Percentiles rank a stretch among this genome's conserved stretches.
Conservation (phyloP, 2,113 vertebrate species). For the Cyphomyrus discorhynchus region DNA sequence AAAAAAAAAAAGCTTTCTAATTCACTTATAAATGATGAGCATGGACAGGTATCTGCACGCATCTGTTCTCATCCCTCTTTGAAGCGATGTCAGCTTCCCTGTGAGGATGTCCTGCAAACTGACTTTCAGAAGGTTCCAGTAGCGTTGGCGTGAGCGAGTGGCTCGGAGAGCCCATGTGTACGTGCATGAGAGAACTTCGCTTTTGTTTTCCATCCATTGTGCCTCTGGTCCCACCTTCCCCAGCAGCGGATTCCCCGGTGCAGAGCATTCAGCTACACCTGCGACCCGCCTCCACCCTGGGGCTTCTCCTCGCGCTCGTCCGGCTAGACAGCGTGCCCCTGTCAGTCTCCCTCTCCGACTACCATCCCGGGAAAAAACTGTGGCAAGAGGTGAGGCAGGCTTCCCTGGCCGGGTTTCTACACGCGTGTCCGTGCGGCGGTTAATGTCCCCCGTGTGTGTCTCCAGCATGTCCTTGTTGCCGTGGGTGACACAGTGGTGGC, state of each 20-base stretch:
- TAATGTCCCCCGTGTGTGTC: neutral
- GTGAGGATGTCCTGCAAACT: neutral
- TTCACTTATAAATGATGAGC: neutral
- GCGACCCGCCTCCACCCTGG: constrained; percentile 73
- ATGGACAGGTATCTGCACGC: neutral
- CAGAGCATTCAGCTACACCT: constrained; percentile 68
- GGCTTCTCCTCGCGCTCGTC: constrained; percentile 79
- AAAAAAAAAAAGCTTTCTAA: neutral
- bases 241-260: constrained; percentile 58
- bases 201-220: neutral
- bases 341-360: constrained; percentile 78
- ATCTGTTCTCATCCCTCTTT: neutral
- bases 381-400: constrained; percentile 73
- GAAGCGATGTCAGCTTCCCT: neutral
- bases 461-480: constrained; percentile 74
- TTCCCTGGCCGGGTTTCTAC: no score
- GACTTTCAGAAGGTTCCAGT: no score
- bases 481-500: constrained; percentile 64
- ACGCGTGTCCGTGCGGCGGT: neutral
- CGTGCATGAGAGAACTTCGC: neutral
- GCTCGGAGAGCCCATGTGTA: neutral
- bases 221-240: neutral
- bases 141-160: neutral
- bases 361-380: constrained; percentile 73
- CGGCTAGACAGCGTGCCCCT: constrained; percentile 69